phyloP scores from a whole-genome alignment of 2,888 invertebrate genomes.

The Xestia sexstrigata region DNA sequence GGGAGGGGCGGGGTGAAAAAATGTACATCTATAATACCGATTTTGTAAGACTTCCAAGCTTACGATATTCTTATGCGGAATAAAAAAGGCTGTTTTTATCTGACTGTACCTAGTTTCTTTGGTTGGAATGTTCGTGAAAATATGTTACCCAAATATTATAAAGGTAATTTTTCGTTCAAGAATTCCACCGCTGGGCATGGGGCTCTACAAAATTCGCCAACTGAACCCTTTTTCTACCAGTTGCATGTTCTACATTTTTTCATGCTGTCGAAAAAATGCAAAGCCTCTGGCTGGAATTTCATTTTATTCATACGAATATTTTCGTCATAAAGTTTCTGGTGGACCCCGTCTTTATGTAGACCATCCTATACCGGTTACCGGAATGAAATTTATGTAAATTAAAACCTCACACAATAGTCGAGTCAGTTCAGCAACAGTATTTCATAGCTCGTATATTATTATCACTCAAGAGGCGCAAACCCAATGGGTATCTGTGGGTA shows the following conservation, averaged over 20 bases:
- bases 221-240: constrained; percentile 3
- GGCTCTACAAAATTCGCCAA: neutral
- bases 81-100: neutral
- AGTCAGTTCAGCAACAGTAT: constrained; percentile 18
- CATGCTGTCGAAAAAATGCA: constrained; percentile 26
- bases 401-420: constrained; percentile 1
- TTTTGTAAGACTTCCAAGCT: neutral
- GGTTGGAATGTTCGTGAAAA: neutral
- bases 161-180: neutral
- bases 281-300: constrained; percentile 15
- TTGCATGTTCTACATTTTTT: constrained; percentile 8
- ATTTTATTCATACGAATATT: constrained; percentile 40
- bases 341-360: constrained; percentile 15
- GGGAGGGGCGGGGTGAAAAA: neutral
- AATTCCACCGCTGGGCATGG: neutral
- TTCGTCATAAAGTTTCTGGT: constrained; percentile 9
- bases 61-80: neutral
- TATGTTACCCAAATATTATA: neutral
- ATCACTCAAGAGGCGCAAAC: neutral
- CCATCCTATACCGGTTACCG: neutral
- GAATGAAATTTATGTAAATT: constrained; percentile 37
- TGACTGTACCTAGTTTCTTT: neutral
- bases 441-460: constrained; percentile 18
- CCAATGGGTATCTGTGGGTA: constrained; percentile 13
- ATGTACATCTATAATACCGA: neutral